Base-by-base conservation (phyloP, 2,113 vertebrate genomes). In the Chunga burmeisteri region DNA sequence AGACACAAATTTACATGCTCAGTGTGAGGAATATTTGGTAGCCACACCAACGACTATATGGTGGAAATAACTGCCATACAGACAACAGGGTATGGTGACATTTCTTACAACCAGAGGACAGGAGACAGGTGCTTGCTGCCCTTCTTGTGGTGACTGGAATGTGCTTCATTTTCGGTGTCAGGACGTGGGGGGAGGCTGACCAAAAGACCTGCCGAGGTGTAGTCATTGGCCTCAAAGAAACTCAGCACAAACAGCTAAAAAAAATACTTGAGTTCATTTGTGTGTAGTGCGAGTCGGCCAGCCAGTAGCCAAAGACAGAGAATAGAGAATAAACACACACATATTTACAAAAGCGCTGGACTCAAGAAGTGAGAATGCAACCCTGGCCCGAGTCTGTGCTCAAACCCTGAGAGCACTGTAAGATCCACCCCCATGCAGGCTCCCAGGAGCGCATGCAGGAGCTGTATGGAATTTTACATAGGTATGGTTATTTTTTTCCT, bases 261-360 rank as follows among this genome's bases (percentile, higher is more conserved):
- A 87, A 90, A 94, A 78, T 65, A 86, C 68, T 96, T 42, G 88
- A 94, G 81, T 82, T 96, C 77, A 88, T 82, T n/a, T 86, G 88
- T 78, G 93, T 72, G 94, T 19, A 42, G 32, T 11, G 20, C 13
- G 56, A 96, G 75, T 66, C 34, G 40, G 95, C 96, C 96, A 96
- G 81, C 67, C 81, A 75, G 97, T 70, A 96, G 97, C 96, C 93
- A 93, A 53, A 55, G 96, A 71, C 71, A 90, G 95, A 92, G 88
- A 93, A 91, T 11, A 90, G 95, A 92, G 88, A 93, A 91, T 11
- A 71, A 81, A 78, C 81, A 75, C 90, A 89, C 19, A 82, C 14
- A 6, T 88, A 95, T 92, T 95, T 92, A 98, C 96, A 98, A 71
- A 80, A 90, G 96, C 42, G 78, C 82, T 88, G 91, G 85, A 90